A percentile compares a stretch with the other conserved stretches of the same genome.
These are phyloP conservation scores for Caenorhabditis brenneri DNA, from an alignment of 1,140 invertebrate species.

Conservation along the genomic window DNA sequence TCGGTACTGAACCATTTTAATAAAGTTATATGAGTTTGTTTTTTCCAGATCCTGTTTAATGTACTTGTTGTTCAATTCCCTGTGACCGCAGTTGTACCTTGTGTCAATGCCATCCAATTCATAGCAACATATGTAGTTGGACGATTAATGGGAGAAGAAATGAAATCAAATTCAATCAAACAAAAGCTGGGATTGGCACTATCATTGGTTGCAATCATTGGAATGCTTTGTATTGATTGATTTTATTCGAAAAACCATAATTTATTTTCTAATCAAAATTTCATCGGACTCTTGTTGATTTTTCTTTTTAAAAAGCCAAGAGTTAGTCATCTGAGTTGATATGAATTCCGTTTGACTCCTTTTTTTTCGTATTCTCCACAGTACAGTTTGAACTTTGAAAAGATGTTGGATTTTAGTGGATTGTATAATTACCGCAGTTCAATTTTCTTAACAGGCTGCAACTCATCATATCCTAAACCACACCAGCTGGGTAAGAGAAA, in stretches of 20 bases:
- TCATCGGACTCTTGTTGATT: too few species aligned
- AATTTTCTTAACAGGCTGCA: too few species aligned
- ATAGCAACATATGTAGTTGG: neutral
- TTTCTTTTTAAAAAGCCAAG: too few species aligned
- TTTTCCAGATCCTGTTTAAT: conserved; percentile 5
- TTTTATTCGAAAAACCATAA: neutral
- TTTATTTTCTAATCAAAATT: too few species aligned
- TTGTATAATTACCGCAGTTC: too few species aligned
- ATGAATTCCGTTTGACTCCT: too few species aligned
- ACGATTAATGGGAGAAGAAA: neutral
- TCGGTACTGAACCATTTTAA: neutral
- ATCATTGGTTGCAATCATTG: neutral
- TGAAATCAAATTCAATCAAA: neutral
- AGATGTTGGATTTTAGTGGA: too few species aligned
- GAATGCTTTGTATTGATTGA: neutral
- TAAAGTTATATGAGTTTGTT: neutral
- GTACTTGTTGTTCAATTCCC: neutral
- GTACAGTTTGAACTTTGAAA: too few species aligned
- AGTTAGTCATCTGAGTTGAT: too few species aligned
- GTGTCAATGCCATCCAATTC: conserved; percentile 11
- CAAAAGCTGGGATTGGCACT: neutral
- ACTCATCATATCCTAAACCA: too few species aligned
- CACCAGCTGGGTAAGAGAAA: too few species aligned
- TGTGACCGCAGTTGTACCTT: neutral
- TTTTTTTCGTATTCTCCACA: too few species aligned